Evolutionary conservation across 2,797 vertebrate species (phyloP).

Genomic region (Moxostoma hubbsi): DNA sequence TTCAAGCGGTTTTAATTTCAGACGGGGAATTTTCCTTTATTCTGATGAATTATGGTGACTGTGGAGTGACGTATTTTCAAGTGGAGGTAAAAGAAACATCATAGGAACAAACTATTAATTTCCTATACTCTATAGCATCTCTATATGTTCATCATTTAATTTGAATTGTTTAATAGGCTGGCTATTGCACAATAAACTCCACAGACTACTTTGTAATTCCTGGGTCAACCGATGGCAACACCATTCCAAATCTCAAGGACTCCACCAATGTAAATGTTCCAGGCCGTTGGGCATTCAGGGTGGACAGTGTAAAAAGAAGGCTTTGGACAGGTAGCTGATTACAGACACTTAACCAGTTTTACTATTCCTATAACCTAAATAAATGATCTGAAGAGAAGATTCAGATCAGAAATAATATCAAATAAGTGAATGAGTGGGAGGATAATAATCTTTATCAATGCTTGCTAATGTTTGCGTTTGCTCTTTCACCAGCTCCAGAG

Average conservation of each 20-base stretch:
- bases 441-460: background rate
- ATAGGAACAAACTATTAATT: background rate
- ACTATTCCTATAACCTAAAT: no score
- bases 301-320: no score
- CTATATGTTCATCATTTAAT: background rate
- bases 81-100: background rate
- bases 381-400: no score
- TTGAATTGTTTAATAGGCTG: slow-evolving; percentile 3
- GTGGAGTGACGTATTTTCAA: background rate
- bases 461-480: background rate
- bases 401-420: no score
- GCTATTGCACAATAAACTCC: slow-evolving; percentile 18
- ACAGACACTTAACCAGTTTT: no score
- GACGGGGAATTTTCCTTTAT: background rate
- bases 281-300: background rate
- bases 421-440: no score
- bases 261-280: slow-evolving; percentile 6
- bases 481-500: no score
- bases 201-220: slow-evolving; percentile 1
- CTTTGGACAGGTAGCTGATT: no score
- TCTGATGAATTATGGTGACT: slow-evolving; percentile 23
- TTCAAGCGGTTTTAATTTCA: slow-evolving; percentile 16
- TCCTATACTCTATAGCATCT: background rate
- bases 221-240: background rate
- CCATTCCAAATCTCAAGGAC: background rate